Percentiles rank a stretch among this genome's conserved stretches.
Evolutionary conservation across 1,140 invertebrate genomes (phyloP).

Genomic region (Pissodes strobi): DNA sequence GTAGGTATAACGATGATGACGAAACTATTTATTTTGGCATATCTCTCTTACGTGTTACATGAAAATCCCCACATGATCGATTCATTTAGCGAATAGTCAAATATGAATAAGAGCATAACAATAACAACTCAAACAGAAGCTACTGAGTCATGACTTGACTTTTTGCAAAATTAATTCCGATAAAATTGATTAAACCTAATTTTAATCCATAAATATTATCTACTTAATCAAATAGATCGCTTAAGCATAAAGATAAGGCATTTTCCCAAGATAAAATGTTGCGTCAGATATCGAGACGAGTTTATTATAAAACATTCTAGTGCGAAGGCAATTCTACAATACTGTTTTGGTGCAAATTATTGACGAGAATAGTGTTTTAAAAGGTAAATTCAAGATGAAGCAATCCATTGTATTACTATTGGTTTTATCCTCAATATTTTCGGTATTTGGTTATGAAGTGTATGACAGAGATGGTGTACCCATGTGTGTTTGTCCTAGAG

Average conservation of each 20-base stretch:
- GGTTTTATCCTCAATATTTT: not conserved
- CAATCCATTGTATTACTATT: not conserved
- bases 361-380: not conserved
- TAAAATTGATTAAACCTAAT: constrained; percentile 3
- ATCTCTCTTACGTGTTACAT: too few relatives aligned
- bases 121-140: constrained; percentile 1
- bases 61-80: too few relatives aligned
- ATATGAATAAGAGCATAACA: not conserved
- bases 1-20: too few relatives aligned
- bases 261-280: not conserved
- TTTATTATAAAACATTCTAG: not conserved
- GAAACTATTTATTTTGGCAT: too few relatives aligned
- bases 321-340: not conserved
- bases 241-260: constrained; percentile 11
- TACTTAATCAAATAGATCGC: constrained; percentile 10
- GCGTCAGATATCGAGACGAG: not conserved
- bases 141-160: not conserved
- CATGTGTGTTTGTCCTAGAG: constrained; percentile 53
- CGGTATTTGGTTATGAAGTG: not conserved
- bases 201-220: constrained; percentile 6
- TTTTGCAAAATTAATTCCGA: not conserved
- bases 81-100: not conserved
- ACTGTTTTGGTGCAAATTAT: not conserved
- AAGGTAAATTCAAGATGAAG: not conserved
- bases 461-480: constrained; percentile 4